A percentile compares a stretch with the other conserved stretches of the same genome.
Evolutionary conservation across 2,113 vertebrate species (phyloP).

Genomic region (Bujurquina vittata): DNA sequence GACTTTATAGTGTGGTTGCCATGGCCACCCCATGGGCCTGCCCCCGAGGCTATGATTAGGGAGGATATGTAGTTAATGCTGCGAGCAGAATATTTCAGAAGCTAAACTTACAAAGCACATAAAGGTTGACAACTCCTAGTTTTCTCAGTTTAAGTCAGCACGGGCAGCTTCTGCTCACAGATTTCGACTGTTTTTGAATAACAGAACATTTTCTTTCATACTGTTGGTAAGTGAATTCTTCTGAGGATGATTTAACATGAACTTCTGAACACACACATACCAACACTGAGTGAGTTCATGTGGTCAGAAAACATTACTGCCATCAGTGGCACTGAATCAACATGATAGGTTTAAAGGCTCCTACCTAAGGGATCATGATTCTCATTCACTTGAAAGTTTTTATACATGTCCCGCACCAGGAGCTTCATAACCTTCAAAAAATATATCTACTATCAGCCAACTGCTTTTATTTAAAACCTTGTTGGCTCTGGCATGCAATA

Average conservation of each 20-base stretch:
- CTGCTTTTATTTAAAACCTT: neutral
- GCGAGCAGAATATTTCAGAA: neutral
- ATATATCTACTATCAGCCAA: neutral
- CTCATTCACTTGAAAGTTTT: slow-evolving; percentile 4
- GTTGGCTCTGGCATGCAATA: neutral
- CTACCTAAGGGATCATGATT: neutral
- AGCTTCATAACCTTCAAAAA: neutral
- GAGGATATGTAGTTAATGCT: neutral
- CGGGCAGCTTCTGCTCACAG: neutral
- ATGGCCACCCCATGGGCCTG: neutral
- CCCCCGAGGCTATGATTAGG: neutral
- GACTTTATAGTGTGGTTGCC: neutral
- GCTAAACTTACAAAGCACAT: neutral
- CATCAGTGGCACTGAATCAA: neutral
- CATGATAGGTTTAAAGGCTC: slow-evolving; percentile 6
- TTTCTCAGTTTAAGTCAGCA: rapidly evolving
- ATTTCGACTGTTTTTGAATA: neutral
- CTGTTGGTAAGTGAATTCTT: neutral
- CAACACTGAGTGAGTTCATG: neutral
- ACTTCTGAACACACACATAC: neutral
- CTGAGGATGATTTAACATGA: neutral
- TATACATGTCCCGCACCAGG: neutral
- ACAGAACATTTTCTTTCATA: neutral
- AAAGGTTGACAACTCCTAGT: neutral
- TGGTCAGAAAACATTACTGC: slow-evolving; percentile 3